Base-by-base conservation (phyloP, 2,113 vertebrate species). In the Colistium nudipinnis region DNA sequence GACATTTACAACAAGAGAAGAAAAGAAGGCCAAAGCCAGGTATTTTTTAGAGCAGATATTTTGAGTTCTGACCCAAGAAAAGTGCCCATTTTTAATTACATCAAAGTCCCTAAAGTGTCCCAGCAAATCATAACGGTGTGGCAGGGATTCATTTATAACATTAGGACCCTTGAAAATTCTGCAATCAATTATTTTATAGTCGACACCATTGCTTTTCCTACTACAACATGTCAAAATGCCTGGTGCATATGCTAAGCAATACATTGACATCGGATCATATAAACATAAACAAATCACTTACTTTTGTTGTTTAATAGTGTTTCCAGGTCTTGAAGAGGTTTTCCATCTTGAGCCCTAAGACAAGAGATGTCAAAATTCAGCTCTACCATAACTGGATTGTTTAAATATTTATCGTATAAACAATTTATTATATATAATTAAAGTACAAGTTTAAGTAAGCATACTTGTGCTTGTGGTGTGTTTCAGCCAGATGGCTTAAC, bases 391-490 rank as follows among this genome's bases (percentile, higher is more conserved):
- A 63, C n/a, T 33, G 8, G 10, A 60, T 41, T 51, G 3, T n/a
- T n/a, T n/a, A n/a, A n/a, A n/a, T n/a, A n/a, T n/a, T n/a, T n/a
- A n/a, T n/a, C n/a, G n/a, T n/a, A n/a, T n/a, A n/a, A n/a, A n/a
- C n/a, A n/a, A n/a, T n/a, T n/a, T n/a, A 3, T 1, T 33, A 9
- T 14, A 24, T n/a, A 16, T 51, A 31, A 19, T 30, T 14, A 0
- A 36, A 47, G 55, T 3, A 7, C 16, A 6, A 2, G 2, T 28
- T 31, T 59, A 7, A 27, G 38, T 7, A 4, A 17, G 8, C 38
- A 74, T 88, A 92, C 90, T 78, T 91, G 52, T 82, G 78, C 66
- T 86, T 93, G 74, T 90, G 74, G n/a, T 87, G 84, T 8, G 75
- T 71, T 27, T 92, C 90, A 22, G 89, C 74, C 81, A 92, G 76